These are phyloP conservation scores for Paramormyrops hopkinsi DNA, from an alignment of 2,797 vertebrate species.

Conservation along the genomic window DNA sequence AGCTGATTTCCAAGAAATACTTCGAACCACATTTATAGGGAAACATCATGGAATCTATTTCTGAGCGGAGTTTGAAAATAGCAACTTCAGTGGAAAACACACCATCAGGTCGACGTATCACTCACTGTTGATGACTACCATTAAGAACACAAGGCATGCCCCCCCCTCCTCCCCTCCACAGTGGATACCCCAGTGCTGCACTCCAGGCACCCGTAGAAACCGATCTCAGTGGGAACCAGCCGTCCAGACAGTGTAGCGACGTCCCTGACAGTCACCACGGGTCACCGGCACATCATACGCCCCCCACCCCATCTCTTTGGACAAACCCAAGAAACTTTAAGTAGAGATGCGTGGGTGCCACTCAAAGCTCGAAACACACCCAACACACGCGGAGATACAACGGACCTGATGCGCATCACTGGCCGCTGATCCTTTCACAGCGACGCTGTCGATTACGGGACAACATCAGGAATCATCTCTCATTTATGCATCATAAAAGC, in stretches of 20 bases:
- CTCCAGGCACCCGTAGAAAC: background rate
- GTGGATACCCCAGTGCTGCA: background rate
- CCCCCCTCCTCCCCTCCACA: background rate
- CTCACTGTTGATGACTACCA: background rate
- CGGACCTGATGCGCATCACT: background rate
- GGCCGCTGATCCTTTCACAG: background rate
- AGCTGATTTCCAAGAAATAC: slow-evolving; percentile 15
- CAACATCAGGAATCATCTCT: background rate
- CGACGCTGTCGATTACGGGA: background rate
- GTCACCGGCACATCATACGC: background rate
- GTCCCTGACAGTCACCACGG: background rate
- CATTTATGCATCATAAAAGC: background rate
- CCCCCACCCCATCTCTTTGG: background rate
- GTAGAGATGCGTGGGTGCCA: background rate
- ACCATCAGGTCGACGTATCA: background rate
- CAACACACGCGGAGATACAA: background rate
- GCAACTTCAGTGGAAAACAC: background rate
- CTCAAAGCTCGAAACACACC: background rate
- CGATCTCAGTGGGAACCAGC: background rate
- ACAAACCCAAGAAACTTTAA: background rate
- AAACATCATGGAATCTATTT: slow-evolving; percentile 54
- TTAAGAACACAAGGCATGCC: background rate
- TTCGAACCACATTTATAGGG: slow-evolving; percentile 17
- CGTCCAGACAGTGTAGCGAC: background rate
- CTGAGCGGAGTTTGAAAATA: slow-evolving; percentile 62